A percentile compares a stretch with the other conserved stretches of the same genome.
phyloP scores from a whole-genome alignment of 2,113 vertebrate genomes.

The Austrofundulus limnaeus region DNA sequence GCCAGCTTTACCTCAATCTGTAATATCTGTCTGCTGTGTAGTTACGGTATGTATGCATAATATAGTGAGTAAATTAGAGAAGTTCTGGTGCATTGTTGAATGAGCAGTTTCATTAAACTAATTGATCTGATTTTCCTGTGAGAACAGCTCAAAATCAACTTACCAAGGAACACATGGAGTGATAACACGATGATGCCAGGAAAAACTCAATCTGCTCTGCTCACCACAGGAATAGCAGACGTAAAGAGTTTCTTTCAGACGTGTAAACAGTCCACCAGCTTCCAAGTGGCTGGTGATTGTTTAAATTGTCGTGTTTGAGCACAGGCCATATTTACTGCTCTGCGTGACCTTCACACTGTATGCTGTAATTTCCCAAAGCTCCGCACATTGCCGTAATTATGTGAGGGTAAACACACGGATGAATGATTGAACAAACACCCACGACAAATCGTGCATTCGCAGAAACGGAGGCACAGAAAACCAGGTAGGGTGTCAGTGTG shows the following conservation, averaged over 20 bases:
- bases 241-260: slow-evolving; percentile 3
- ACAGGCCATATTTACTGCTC: slow-evolving; percentile 31
- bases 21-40: background rate
- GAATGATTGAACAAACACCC: slow-evolving; percentile 37
- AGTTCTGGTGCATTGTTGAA: background rate
- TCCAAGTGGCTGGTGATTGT: slow-evolving; percentile 12
- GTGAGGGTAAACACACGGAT: slow-evolving; percentile 47
- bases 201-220: background rate
- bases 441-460: background rate
- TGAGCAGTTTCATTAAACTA: background rate
- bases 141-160: too few relatives aligned
- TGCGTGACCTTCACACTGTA: slow-evolving; percentile 48
- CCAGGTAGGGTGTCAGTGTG: background rate
- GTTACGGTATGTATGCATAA: background rate
- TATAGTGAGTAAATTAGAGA: background rate
- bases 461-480: background rate
- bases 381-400: slow-evolving; percentile 47
- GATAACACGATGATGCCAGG: background rate
- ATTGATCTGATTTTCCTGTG: background rate
- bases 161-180: background rate
- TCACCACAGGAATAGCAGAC: background rate
- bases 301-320: slow-evolving; percentile 45
- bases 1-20: background rate
- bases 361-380: slow-evolving; percentile 59
- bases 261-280: slow-evolving; percentile 8